phyloP scores from a whole-genome alignment of 2,797 vertebrate species.

The Siniperca obscura region DNA sequence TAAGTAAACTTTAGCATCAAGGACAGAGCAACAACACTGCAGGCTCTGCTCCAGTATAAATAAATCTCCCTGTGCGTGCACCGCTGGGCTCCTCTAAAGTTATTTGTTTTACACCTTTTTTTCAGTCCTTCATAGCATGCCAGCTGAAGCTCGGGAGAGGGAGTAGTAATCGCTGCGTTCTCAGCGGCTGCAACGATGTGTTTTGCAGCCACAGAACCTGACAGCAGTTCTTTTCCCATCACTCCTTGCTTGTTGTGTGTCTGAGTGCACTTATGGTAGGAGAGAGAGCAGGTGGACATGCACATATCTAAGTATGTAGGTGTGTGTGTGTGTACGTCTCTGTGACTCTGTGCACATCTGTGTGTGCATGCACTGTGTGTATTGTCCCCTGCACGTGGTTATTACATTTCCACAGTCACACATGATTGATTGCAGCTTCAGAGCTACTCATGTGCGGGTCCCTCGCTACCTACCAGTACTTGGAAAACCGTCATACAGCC shows the following conservation, averaged over 20 bases:
- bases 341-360: not conserved
- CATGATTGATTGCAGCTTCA: constrained; percentile 71
- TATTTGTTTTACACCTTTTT: constrained; percentile 64
- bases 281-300: constrained; percentile 34
- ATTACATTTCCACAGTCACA: constrained; percentile 58
- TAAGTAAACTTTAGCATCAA: constrained; percentile 56
- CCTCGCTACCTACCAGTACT: constrained; percentile 46
- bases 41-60: constrained; percentile 51
- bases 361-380: not conserved
- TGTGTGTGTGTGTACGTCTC: not conserved
- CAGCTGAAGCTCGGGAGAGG: constrained; percentile 46
- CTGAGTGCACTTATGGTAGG: constrained; percentile 20
- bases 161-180: constrained; percentile 55
- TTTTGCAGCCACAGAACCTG: constrained; percentile 41
- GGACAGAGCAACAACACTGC: constrained; percentile 43
- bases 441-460: constrained; percentile 64
- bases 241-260: constrained; percentile 44
- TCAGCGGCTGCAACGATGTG: constrained; percentile 45
- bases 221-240: constrained; percentile 46
- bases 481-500: constrained; percentile 56
- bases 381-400: constrained; percentile 27
- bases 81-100: constrained; percentile 43
- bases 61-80: constrained; percentile 48
- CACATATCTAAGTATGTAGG: constrained; percentile 4
- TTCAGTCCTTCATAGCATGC: constrained; percentile 36